Base-by-base conservation (phyloP, 1,140 invertebrate genomes). In the Drosophila guanche region DNA sequence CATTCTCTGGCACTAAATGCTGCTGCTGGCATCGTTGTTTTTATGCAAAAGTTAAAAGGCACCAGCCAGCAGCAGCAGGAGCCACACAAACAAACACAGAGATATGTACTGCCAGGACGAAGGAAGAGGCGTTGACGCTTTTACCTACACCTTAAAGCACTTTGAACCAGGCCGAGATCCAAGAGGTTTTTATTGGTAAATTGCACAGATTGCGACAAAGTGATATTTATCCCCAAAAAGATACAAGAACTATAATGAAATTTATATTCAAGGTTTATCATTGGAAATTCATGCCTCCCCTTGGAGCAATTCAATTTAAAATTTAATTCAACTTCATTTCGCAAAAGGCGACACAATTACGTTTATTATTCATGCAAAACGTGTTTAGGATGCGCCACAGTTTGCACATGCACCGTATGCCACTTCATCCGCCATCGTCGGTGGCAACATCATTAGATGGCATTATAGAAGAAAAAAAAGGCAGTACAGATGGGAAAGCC, bases 191-290 rank as follows among this genome's bases (percentile, higher is more conserved):
- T 88, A 88, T 88, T 88, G 83, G 83, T 73, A 88, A 88, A 88
- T 88, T 88, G 83, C 75, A 88, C 83, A 88, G 83, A 88, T 83
- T 83, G 79, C 68, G 75, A 62, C 76, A 72, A 88, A 88, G 83
- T 88, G 83, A 83, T 86, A 88, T 88, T 76, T 72, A 88, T 83
- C 29, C 10, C n/a, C 50, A 2, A 51, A 22, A 51, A 20, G 14
- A 12, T 40, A 12, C 10, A 10, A 37, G 10, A 8, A 37, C 29
- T 51, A 27, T n/a, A 23, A 8, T 41, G 33, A 20, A 54, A 41
- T 6, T n/a, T 33, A 12, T 29, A 12, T 10, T 10, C 29, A 33
- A 6, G 8, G 8, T 3, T 33, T 33, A 3, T 10, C 29, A 8
- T 33, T 37, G 3, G 33, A 33, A 23, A 33, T 68, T 68, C 56